phyloP scores from a whole-genome alignment of 2,113 vertebrate genomes.

The Tetrao urogallus region DNA sequence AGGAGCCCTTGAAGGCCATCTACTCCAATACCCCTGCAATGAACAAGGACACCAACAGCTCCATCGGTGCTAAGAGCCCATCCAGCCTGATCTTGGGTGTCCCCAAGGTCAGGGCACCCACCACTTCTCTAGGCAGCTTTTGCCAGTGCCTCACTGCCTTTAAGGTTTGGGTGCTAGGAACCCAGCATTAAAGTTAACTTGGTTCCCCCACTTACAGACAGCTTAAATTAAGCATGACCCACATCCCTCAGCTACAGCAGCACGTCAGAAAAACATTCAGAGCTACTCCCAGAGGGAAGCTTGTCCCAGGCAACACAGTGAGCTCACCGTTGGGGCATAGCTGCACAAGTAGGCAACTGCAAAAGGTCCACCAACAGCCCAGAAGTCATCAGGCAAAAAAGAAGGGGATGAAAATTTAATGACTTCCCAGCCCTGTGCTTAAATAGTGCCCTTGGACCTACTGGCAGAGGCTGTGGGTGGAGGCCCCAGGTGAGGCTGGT shows the following conservation, averaged over 20 bases:
- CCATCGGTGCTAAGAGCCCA: too few relatives aligned
- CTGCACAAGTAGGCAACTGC: too few relatives aligned
- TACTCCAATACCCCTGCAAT: too few relatives aligned
- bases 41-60: too few relatives aligned
- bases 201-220: not conserved
- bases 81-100: too few relatives aligned
- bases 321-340: not conserved
- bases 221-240: not conserved
- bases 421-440: accelerated
- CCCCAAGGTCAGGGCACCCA: too few relatives aligned
- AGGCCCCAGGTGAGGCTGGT: not conserved
- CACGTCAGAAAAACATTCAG: not conserved
- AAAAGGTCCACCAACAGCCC: not conserved
- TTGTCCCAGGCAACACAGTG: not conserved
- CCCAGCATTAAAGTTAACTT: not conserved
- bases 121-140: too few relatives aligned
- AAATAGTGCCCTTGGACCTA: not conserved
- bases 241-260: not conserved
- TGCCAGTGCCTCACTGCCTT: too few relatives aligned
- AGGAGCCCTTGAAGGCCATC: too few relatives aligned
- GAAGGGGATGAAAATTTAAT: accelerated
- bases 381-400: not conserved
- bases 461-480: not conserved
- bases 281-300: not conserved
- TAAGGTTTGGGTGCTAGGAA: not conserved